Percentiles rank a stretch among this genome's conserved stretches.
Evolutionary conservation across 2,113 vertebrate species (phyloP).

Genomic region (Alectura lathami): DNA sequence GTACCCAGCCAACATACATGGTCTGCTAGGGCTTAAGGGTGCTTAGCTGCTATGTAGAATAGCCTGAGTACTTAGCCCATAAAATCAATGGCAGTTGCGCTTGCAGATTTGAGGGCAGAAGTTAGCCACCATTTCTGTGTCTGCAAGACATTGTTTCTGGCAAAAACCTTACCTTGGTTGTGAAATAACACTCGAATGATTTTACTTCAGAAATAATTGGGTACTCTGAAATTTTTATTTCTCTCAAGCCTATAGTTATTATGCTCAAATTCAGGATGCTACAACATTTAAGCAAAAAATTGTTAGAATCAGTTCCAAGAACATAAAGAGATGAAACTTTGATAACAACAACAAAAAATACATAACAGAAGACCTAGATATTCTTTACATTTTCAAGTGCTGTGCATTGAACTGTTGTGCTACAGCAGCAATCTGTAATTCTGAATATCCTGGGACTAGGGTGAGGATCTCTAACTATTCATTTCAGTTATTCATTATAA

Average conservation of each 20-base stretch:
- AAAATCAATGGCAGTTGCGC: conserved; percentile 20
- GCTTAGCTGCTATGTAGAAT: conserved; percentile 54
- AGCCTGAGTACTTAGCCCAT: conserved; percentile 31
- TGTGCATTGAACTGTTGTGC: background rate
- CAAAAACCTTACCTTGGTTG: background rate
- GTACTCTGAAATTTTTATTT: background rate
- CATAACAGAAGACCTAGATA: background rate
- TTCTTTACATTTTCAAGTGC: background rate
- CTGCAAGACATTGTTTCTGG: background rate
- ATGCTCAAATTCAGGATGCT: background rate
- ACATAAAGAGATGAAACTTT: background rate
- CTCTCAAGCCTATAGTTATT: background rate
- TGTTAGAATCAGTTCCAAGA: background rate
- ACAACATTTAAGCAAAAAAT: background rate
- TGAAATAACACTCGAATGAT: background rate
- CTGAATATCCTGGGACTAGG: background rate
- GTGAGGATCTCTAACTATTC: background rate
- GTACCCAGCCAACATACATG: conserved; percentile 25
- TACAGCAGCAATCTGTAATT: background rate
- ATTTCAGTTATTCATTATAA: background rate
- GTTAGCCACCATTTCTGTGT: background rate
- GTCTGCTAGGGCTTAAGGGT: conserved; percentile 40
- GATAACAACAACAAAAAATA: background rate
- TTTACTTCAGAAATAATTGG: background rate
- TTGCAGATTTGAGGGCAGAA: background rate